Conservation (phyloP, 2,888 invertebrate species). For the Empis livida region DNA sequence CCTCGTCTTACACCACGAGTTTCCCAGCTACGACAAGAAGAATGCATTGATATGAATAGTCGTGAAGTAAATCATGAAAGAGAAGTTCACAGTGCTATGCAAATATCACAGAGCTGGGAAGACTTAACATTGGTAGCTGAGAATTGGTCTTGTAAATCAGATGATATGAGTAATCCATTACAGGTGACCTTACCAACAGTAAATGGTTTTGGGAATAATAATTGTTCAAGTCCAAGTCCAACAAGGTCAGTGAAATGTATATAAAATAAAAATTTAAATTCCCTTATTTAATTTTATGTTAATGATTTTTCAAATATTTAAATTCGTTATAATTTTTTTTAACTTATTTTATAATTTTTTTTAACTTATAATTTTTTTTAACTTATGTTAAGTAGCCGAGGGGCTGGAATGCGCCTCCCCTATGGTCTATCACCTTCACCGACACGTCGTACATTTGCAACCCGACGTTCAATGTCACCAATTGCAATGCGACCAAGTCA, state of each 20-base stretch:
- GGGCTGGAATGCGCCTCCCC: constrained; percentile 32
- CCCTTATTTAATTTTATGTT: too few relatives aligned
- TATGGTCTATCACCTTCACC: constrained; percentile 67
- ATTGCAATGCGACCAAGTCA: constrained; percentile 70
- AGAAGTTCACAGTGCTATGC: constrained; percentile 81
- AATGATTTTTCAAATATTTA: background rate
- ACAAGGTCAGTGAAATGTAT: constrained; percentile 34
- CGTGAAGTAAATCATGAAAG: constrained; percentile 86
- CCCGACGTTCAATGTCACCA: constrained; percentile 76
- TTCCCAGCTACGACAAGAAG: constrained; percentile 77
- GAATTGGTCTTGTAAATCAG: constrained; percentile 46
- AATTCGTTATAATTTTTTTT: too few relatives aligned
- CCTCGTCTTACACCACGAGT: constrained; percentile 71
- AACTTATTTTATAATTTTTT: too few relatives aligned
- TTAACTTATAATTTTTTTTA: too few relatives aligned
- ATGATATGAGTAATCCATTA: constrained; percentile 32
- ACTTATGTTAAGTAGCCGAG: constrained; percentile 27
- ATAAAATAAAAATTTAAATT: background rate
- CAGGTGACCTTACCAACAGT: constrained; percentile 37
- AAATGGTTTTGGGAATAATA: constrained; percentile 22
- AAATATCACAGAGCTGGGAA: constrained; percentile 91
- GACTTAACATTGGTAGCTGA: constrained; percentile 65
- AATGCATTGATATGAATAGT: constrained; percentile 69
- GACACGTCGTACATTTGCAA: constrained; percentile 67
- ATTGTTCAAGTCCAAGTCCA: constrained; percentile 49